Evolutionary conservation across 2,888 invertebrate genomes (phyloP), one percentile per base, ranked within the genome.

Genomic region (Cremastinae sp.): DNA sequence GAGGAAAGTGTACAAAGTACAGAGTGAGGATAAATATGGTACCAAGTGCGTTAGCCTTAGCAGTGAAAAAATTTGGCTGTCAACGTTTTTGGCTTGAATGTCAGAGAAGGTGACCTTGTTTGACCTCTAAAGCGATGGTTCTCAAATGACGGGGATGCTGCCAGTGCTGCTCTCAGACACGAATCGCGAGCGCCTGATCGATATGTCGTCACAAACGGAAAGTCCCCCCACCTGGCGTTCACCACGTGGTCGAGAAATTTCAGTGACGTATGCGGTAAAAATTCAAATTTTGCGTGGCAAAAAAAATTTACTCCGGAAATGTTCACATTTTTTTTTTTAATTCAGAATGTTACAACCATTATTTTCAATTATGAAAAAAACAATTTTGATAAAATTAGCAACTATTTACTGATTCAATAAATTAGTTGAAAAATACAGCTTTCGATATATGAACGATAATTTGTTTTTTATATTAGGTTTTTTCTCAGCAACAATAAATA

Each of bases 51-150:
- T 76, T 71, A 75, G 65, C 77, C 80, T 79, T 81, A 75, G 73
- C 78, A 77, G 65, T 81, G 77, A 76, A 79, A 74, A 78, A 39
- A 43, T 49, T 39, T n/a, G n/a, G 47, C 69, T 69, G 65, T 61
- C 56, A 65, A 75, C 78, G 79, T 75, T 82, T 79, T 74, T 70
- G 59, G 39, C n/a, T 7, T 59, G 78, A 87, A 87, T 85, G 84
- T 86, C 85, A 74, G 55, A 55, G 79, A 80, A 86, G 83, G 86
- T 87, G 86, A 83, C 86, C 85, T 87, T 87, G 85, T 66, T 43
- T 80, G 84, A 85, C 86, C 87, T 85, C 81, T 81, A 82, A 79
- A 75, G 8, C 79, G 72, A 80, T 43, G 85, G 76, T 82, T 82
- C 85, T 86, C 87, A 87, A 72, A 45, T 55, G 64, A 35, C 7